A percentile compares a stretch with the other conserved stretches of the same genome.
These are phyloP conservation scores for Anguilla japonica DNA, from an alignment of 2,113 vertebrate species.

Conservation along the genomic window DNA sequence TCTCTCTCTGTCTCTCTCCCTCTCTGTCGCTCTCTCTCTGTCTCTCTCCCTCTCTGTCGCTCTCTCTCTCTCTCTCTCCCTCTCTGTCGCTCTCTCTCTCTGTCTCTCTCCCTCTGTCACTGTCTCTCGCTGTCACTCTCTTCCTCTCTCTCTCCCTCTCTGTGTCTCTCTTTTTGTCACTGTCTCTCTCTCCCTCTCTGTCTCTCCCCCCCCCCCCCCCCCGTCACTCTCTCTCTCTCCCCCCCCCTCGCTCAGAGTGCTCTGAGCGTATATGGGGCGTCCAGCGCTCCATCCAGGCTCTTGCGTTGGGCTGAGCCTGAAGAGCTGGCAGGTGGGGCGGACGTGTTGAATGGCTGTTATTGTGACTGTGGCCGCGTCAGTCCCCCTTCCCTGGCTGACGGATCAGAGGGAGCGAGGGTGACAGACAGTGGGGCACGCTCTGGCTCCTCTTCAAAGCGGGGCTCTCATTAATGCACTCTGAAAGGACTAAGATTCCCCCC, in stretches of 20 bases:
- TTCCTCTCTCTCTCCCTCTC: no score
- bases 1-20: background rate
- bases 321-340: slow-evolving; percentile 52
- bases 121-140: background rate
- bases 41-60: background rate
- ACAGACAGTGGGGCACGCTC: slow-evolving; percentile 54
- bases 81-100: no score
- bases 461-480: slow-evolving; percentile 41
- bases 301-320: slow-evolving; percentile 34
- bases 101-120: no score
- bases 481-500: slow-evolving; percentile 27
- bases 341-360: slow-evolving; percentile 62
- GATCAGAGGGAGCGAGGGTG: slow-evolving; percentile 50
- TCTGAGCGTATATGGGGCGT: slow-evolving; percentile 44
- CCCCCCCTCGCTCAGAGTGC: slow-evolving; percentile 16
- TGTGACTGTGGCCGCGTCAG: slow-evolving; percentile 54
- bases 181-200: no score
- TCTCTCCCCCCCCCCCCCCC: background rate
- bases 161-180: no score
- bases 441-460: slow-evolving; percentile 49
- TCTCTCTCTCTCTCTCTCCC: no score
- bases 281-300: slow-evolving; percentile 40
- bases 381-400: slow-evolving; percentile 48
- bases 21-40: background rate
- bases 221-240: background rate